Conservation (phyloP, 2,888 invertebrate genomes). For the Eristalis tenax region DNA sequence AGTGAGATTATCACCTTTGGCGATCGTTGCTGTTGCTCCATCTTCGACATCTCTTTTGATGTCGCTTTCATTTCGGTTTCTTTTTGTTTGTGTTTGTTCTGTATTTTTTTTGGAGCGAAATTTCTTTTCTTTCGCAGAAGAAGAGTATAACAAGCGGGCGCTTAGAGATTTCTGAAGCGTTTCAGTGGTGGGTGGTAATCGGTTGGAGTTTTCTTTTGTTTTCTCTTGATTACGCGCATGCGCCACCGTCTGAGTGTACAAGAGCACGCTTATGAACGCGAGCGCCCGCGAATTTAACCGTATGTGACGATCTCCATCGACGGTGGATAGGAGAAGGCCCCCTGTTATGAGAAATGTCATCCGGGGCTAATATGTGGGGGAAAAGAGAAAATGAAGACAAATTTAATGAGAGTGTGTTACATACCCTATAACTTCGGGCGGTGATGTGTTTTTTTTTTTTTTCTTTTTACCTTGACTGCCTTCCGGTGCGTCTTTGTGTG, state of each 20-base stretch:
- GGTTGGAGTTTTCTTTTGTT: conserved; percentile 25
- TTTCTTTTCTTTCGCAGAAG: conserved; percentile 1
- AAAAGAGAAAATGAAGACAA: conserved; percentile 34
- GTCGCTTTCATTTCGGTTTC: conserved; percentile 44
- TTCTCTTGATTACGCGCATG: not conserved
- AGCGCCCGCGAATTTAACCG: conserved; percentile 4
- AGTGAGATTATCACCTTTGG: conserved; percentile 9
- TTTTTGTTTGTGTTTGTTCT: conserved; percentile 12
- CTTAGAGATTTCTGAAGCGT: not conserved
- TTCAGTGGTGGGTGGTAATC: conserved; percentile 41
- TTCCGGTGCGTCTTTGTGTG: not conserved
- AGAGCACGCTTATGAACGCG: not conserved
- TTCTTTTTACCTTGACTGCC: not conserved
- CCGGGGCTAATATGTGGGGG: not conserved
- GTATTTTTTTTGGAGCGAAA: conserved; percentile 7
- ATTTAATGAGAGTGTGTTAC: conserved; percentile 15
- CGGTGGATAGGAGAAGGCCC: not conserved
- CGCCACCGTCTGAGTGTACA: not conserved
- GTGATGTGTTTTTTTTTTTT: not conserved
- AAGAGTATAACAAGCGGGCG: not conserved
- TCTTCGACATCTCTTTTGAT: conserved; percentile 44
- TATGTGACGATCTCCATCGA: conserved; percentile 8
- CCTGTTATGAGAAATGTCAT: conserved; percentile 28
- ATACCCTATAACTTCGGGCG: not conserved
- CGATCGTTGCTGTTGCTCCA: conserved; percentile 31